A percentile compares a stretch with the other conserved stretches of the same genome.
Evolutionary conservation across 1,140 invertebrate species (phyloP).

Genomic region (Triops longicaudatus): DNA sequence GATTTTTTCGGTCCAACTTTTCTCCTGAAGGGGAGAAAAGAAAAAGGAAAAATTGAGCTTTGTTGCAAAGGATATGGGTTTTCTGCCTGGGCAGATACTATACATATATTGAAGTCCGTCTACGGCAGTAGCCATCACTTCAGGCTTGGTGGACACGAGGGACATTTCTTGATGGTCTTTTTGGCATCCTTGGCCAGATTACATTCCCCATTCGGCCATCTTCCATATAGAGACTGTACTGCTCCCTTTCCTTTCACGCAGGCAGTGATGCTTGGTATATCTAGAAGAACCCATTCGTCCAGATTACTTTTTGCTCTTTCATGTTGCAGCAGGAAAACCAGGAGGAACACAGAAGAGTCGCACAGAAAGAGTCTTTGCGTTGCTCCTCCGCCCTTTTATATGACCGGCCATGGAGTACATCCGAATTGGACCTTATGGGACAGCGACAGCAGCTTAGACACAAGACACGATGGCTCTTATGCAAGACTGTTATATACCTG

Average conservation of each 20-base stretch:
- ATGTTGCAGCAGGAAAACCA: background rate
- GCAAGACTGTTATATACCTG: slow-evolving; percentile 7
- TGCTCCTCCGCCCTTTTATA: slow-evolving; percentile 2
- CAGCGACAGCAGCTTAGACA: slow-evolving; percentile 14
- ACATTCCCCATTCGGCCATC: slow-evolving; percentile 14
- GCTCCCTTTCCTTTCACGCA: slow-evolving; percentile 6
- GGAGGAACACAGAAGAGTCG: slow-evolving; percentile 6
- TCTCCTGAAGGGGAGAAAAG: background rate
- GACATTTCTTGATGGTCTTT: slow-evolving; percentile 15
- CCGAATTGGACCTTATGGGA: slow-evolving; percentile 4
- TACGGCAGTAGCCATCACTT: slow-evolving; percentile 10
- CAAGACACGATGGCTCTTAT: slow-evolving; percentile 11
- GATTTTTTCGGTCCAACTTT: background rate
- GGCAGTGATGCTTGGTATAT: slow-evolving; percentile 10
- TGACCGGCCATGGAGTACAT: slow-evolving; percentile 9
- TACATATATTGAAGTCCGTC: slow-evolving; percentile 12
- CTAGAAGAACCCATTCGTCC: slow-evolving; percentile 11
- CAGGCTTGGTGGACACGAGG: slow-evolving; percentile 13
- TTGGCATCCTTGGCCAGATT: slow-evolving; percentile 14
- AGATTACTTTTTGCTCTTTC: slow-evolving; percentile 15
- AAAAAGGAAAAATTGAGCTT: background rate
- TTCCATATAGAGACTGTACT: background rate
- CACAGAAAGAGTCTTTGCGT: background rate
- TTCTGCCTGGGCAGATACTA: background rate
- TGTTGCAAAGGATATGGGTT: background rate